Percentiles rank a stretch among this genome's conserved stretches.
Conservation (phyloP, 2,113 vertebrate genomes). For the Rhabdomys dilectus region DNA sequence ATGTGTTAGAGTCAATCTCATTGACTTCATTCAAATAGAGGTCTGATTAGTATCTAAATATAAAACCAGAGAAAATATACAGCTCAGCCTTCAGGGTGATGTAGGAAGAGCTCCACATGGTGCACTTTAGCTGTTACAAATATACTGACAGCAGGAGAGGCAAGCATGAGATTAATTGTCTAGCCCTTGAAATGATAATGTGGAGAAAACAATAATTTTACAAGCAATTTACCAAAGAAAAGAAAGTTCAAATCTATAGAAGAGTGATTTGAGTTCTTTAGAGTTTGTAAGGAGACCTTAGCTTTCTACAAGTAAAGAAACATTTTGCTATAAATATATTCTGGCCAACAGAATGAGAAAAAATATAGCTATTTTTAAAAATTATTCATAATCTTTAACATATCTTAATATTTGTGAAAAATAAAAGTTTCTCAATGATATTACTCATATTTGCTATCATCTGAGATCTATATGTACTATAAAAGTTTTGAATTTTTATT, state of each 20-base stretch:
- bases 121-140: conserved; percentile 67
- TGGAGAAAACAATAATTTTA: conserved; percentile 51
- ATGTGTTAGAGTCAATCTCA: conserved; percentile 69
- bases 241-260: conserved; percentile 66
- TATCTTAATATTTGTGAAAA: neutral
- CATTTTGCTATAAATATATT: conserved; percentile 70
- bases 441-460: neutral
- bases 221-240: conserved; percentile 73
- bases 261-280: conserved; percentile 62
- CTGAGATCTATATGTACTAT: neutral
- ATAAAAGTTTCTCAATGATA: neutral
- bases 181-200: conserved; percentile 53
- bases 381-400: neutral
- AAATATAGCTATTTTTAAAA: neutral
- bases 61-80: conserved; percentile 77
- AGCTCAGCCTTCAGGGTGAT: conserved; percentile 68
- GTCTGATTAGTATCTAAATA: conserved; percentile 65
- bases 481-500: neutral
- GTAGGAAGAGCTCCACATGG: conserved; percentile 66
- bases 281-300: conserved; percentile 73
- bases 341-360: neutral
- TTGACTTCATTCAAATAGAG: conserved; percentile 73
- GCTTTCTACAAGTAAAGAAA: neutral
- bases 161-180: conserved; percentile 68
- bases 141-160: conserved; percentile 58